Percentiles rank a stretch among this genome's conserved stretches.
Conservation (phyloP, 2,797 vertebrate species). For the Zenarchopterus dispar region DNA sequence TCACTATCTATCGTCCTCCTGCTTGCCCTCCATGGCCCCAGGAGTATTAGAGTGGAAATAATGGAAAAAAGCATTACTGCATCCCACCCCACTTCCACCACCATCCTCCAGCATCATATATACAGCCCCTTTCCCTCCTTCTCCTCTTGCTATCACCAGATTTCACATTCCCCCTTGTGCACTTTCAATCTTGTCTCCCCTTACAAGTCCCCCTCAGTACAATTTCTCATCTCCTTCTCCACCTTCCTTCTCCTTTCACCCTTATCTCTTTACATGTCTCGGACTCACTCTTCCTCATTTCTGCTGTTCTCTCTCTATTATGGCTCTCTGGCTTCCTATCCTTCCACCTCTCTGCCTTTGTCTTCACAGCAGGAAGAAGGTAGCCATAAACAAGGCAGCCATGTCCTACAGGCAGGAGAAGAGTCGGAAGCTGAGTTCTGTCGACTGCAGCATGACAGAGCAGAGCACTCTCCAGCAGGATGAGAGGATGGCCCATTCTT, state of each 20-base stretch:
- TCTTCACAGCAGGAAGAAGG: constrained; percentile 85
- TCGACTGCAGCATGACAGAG: constrained; percentile 92
- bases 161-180: constrained; percentile 45
- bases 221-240: constrained; percentile 62
- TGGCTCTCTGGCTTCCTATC: constrained; percentile 26
- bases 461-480: constrained; percentile 94
- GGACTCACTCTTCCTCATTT: constrained; percentile 42
- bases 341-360: constrained; percentile 7
- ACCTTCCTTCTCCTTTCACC: constrained; percentile 12
- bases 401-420: constrained; percentile 93
- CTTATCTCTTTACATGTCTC: constrained; percentile 52
- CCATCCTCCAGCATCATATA: constrained; percentile 33
- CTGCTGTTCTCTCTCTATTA: constrained; percentile 37
- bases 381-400: constrained; percentile 90
- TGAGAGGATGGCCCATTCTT: constrained; percentile 87
- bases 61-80: constrained; percentile 57
- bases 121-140: neutral
- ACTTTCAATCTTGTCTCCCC: constrained; percentile 58
- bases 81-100: constrained; percentile 12
- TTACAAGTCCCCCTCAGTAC: constrained; percentile 48
- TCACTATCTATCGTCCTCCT: constrained; percentile 39
- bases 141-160: constrained; percentile 45
- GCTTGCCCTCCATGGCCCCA: constrained; percentile 54
- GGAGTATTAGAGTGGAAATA: constrained; percentile 35
- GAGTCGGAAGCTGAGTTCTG: constrained; percentile 88